A percentile compares a stretch with the other conserved stretches of the same genome.
phyloP scores from a whole-genome alignment of 30 jellyfish, hydroid and myxozoan genomes.

The Pelagia noctiluca region DNA sequence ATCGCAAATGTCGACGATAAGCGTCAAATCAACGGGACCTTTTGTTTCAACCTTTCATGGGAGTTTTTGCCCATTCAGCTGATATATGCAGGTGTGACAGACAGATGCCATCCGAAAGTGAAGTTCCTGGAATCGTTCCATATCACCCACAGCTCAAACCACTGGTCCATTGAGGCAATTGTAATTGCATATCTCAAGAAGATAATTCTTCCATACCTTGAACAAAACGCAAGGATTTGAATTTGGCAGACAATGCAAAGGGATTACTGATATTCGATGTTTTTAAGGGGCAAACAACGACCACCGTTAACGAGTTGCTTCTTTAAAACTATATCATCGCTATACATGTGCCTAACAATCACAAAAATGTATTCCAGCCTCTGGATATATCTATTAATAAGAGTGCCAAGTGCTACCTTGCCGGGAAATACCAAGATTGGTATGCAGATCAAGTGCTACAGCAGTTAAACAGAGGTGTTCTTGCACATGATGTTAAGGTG shows the following conservation, averaged over 20 bases:
- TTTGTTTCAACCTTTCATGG: constrained; percentile 50
- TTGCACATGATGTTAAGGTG: too few species aligned
- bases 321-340: too few species aligned
- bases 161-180: constrained; percentile 52
- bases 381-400: too few species aligned
- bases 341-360: too few species aligned
- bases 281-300: constrained; percentile 66
- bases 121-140: constrained; percentile 58
- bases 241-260: constrained; percentile 36
- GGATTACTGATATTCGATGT: constrained; percentile 57
- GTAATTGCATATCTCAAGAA: constrained; percentile 46
- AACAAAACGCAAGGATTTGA: constrained; percentile 19
- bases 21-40: constrained; percentile 51
- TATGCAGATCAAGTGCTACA: too few species aligned
- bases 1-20: constrained; percentile 53
- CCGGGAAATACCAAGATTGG: too few species aligned
- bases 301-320: constrained; percentile 29
- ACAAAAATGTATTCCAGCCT: too few species aligned
- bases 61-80: constrained; percentile 63
- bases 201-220: constrained; percentile 10
- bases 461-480: too few species aligned
- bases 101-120: constrained; percentile 59
- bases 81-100: constrained; percentile 51
- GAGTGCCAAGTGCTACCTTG: too few species aligned
- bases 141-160: constrained; percentile 67